Base-by-base conservation (phyloP, 2,113 vertebrate genomes). In the Hydropotes inermis region DNA sequence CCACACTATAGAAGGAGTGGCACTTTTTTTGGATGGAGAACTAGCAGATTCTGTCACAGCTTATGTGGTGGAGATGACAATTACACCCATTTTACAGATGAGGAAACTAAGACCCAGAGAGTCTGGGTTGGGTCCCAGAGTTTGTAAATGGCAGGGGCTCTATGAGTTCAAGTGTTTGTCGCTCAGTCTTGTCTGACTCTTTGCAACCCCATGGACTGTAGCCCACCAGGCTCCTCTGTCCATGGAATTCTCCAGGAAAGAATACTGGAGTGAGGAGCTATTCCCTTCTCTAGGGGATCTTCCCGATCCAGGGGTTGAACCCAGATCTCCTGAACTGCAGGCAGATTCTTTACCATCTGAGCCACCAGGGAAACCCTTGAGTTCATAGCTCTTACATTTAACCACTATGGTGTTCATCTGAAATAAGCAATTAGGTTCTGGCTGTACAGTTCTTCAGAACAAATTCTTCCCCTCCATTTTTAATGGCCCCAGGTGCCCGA, bases 31-130 rank as follows among this genome's bases (percentile, higher is more conserved):
- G 27, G 30, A 43, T 15, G 54, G 30, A 11, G 5, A 60, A 3
- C 21, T n/a, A 19, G 67, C 54, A 55, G 36, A 39, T 89, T 39
- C 50, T 74, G 47, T 54, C 39, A 58, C 50, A 36, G 36, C 14
- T 19, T 21, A 21, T 54, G 58, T 57, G 64, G 6, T n/a, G 9
- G 11, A 17, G 36, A 45, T 83, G 57, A 36, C 16, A 21, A 10
- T n/a, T 30, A 39, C 25, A 74, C 50, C 52, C 79, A 70, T 60
- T 92, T 95, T 76, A 89, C 64, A 95, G 92, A 61, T 64, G 43
- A 47, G 58, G 74, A 96, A 91, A 55, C 39, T 57, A 52, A 93
- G 79, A 47, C 43, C 50, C 70, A 57, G 47, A 79, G 52, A 86
- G 43, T 45, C 79, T 21, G 79, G 12, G 12, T 14, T 64, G 30